Evolutionary conservation across 2,113 vertebrate genomes (phyloP).

Genomic region (Tonatia bakeri): DNA sequence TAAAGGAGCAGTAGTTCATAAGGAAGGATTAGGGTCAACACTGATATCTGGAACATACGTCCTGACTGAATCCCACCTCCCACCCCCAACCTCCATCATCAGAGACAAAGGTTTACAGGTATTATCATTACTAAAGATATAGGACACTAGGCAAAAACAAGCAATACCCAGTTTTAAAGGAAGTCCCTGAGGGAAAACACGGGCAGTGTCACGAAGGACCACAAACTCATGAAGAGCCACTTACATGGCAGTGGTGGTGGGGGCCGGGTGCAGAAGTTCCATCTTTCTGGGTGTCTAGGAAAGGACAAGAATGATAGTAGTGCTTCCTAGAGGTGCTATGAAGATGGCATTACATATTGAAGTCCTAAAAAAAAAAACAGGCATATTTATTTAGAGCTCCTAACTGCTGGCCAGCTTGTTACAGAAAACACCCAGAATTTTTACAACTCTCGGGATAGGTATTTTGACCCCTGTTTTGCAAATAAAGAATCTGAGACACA

Average conservation of each 20-base stretch:
- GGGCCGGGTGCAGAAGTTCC: too few relatives aligned
- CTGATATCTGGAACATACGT: not conserved
- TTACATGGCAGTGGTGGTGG: rapidly evolving
- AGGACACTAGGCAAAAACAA: too few relatives aligned
- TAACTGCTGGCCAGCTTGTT: rapidly evolving
- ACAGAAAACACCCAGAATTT: too few relatives aligned
- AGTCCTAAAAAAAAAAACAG: too few relatives aligned
- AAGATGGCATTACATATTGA: rapidly evolving
- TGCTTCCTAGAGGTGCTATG: rapidly evolving
- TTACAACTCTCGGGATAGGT: not conserved
- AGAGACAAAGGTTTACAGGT: not conserved
- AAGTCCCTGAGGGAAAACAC: not conserved
- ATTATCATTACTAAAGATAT: not conserved
- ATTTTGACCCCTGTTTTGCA: not conserved
- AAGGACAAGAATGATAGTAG: too few relatives aligned
- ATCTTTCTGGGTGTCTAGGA: not conserved
- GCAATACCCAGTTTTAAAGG: not conserved
- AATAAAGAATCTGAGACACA: not conserved
- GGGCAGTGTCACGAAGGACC: not conserved
- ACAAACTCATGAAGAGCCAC: too few relatives aligned
- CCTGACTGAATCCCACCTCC: not conserved
- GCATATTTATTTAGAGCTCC: not conserved
- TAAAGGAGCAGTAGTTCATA: not conserved
- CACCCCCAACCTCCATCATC: not conserved
- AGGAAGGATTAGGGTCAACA: not conserved